Evolutionary conservation across 1,140 invertebrate genomes (phyloP).

Genomic region (Vollenhovia emeryi): DNA sequence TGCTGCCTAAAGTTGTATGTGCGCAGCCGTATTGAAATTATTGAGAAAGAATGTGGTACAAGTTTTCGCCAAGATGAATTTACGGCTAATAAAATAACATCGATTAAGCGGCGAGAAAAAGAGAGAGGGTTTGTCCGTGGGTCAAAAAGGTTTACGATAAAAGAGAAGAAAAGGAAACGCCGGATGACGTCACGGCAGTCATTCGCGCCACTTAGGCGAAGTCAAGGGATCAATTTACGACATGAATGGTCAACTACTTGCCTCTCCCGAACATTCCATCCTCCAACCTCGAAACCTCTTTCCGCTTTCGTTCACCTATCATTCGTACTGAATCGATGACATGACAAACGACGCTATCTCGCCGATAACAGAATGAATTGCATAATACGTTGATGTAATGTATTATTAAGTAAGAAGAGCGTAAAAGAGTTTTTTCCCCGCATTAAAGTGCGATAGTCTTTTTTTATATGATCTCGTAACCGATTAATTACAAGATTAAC

Average conservation of each 20-base stretch:
- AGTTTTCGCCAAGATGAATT: conserved; percentile 24
- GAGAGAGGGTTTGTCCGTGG: neutral
- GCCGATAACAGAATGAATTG: neutral
- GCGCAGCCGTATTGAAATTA: neutral
- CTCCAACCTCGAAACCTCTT: conserved; percentile 28
- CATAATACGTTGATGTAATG: neutral
- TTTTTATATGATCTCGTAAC: neutral
- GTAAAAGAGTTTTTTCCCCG: neutral
- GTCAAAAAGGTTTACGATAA: conserved; percentile 44
- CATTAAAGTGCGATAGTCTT: neutral
- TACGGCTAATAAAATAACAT: conserved; percentile 35
- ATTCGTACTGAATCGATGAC: neutral
- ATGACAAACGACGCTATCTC: neutral
- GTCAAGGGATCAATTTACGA: conserved; percentile 80
- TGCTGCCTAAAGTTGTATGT: neutral
- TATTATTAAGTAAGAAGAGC: neutral
- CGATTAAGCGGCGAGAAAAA: neutral
- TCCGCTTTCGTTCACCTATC: conserved; percentile 25
- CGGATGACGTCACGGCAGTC: conserved; percentile 74
- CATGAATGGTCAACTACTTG: conserved; percentile 69
- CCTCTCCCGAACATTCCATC: conserved; percentile 49
- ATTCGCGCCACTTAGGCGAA: conserved; percentile 77
- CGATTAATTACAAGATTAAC: neutral
- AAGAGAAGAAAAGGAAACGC: conserved; percentile 56
- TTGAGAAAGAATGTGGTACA: neutral